phyloP scores from a whole-genome alignment of 2,797 vertebrate genomes.

The Channallabes apus region DNA sequence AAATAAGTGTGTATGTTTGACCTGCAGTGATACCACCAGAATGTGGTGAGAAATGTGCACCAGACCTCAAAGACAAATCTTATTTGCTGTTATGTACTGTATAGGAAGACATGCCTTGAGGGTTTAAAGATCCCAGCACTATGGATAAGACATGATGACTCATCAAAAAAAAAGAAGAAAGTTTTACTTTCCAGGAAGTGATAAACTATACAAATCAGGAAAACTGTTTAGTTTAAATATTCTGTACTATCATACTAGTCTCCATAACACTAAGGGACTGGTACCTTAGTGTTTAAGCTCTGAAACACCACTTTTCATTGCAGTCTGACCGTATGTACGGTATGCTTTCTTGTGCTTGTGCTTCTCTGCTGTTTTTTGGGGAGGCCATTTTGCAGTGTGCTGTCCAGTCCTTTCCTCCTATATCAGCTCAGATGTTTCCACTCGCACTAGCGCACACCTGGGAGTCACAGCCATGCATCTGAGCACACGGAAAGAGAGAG shows the following conservation, averaged over 20 bases:
- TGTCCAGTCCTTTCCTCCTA: slow-evolving; percentile 48
- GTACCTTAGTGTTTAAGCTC: no score
- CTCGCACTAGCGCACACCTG: slow-evolving; percentile 50
- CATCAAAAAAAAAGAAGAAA: neutral
- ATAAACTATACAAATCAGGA: neutral
- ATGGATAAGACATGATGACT: neutral
- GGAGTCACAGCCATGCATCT: slow-evolving; percentile 50
- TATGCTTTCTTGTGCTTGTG: neutral
- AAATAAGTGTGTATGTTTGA: no score
- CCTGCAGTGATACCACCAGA: no score
- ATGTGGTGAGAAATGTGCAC: neutral
- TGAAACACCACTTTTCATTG: neutral
- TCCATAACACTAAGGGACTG: neutral
- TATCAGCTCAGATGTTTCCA: slow-evolving; percentile 55
- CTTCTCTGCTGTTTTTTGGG: slow-evolving; percentile 42
- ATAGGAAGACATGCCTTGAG: neutral
- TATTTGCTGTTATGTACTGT: neutral
- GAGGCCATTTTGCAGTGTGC: slow-evolving; percentile 61
- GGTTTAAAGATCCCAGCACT: neutral
- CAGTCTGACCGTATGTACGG: neutral
- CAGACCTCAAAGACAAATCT: neutral
- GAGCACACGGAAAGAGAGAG: slow-evolving; percentile 49
- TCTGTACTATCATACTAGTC: neutral
- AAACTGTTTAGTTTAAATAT: neutral
- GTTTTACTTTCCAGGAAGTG: neutral